Percentiles rank a stretch among this genome's conserved stretches.
Conservation (phyloP, 2,113 vertebrate species). For the Morone saxatilis region DNA sequence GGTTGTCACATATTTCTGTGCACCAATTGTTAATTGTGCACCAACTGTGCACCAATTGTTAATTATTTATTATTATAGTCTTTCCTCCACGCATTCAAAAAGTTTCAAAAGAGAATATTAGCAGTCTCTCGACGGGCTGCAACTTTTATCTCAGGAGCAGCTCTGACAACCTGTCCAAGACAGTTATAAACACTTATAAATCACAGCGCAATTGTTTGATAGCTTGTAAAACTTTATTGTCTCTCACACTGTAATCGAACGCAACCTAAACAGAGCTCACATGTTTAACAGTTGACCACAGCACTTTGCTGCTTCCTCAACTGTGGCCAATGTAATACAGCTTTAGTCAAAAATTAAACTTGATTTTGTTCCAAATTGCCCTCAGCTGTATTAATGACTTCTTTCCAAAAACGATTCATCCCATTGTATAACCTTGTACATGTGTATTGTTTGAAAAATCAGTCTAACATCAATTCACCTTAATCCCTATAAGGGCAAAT, state of each 20-base stretch:
- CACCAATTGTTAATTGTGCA: not conserved
- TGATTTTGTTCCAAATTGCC: not conserved
- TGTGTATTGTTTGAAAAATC: conserved; percentile 1
- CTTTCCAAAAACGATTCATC: conserved; percentile 4
- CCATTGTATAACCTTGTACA: conserved; percentile 4
- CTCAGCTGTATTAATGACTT: not conserved
- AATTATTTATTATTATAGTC: too few relatives aligned
- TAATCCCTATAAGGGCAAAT: conserved; percentile 2
- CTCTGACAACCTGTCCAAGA: not conserved
- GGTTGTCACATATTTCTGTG: not conserved
- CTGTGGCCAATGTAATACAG: not conserved
- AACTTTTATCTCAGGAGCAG: not conserved
- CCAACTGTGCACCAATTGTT: not conserved
- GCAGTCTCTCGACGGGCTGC: too few relatives aligned
- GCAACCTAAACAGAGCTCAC: not conserved
- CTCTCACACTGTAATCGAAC: not conserved
- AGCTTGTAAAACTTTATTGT: not conserved
- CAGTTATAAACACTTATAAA: not conserved
- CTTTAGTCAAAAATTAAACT: not conserved
- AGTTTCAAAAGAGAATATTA: too few relatives aligned
- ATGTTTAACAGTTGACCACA: not conserved
- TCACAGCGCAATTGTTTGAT: not conserved
- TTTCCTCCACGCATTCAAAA: too few relatives aligned
- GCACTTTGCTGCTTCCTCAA: conserved; percentile 3
- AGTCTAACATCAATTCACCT: not conserved